Evolutionary conservation across 2,888 invertebrate species (phyloP), one percentile per base, ranked within the genome.

Genomic region (Trichopoda pennipes): DNA sequence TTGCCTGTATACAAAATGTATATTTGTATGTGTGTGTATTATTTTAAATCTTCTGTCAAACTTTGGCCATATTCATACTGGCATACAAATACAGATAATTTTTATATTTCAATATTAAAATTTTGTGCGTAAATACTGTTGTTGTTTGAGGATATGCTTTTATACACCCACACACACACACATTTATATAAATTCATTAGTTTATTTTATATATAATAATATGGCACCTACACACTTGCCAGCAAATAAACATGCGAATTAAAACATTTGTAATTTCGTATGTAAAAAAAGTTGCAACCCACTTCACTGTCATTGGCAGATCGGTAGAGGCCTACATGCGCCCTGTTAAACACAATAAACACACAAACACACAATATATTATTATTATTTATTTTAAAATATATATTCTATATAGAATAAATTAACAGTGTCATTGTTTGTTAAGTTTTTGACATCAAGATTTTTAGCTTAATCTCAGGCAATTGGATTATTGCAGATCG

Each of bases 231-330:
- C 76, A 61, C 47, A 64, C 63, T 42, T 66, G 68, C 47, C 38
- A 42, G 61, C 68, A 63, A 49, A 58, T 66, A 56, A 58, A 74
- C 49, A 51, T 66, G 38, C 44, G 76, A 66, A 63, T 66, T 72
- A 77, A 28, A 73, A 69, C 69, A 83, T 64, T 61, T 61, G 64
- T 56, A 70, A 60, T 78, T 70, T 81, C 73, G 60, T 66, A 75
- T 80, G 61, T 77, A 58, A 72, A 58, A 72, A 81, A 77, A 75
- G 84, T 82, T 81, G 69, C 85, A 80, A 77, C 84, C 85, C 85
- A 85, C 85, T 85, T 78, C 66, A 77, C 74, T 83, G 75, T 80
- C 81, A 85, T 85, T 85, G 85, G 85, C 78, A 77, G 77, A 66
- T 78, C 55, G 49, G 8, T 21, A 56, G 79, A 80, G 66, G 79